Percentiles rank a stretch among this genome's conserved stretches.
Evolutionary conservation across 2,888 invertebrate species (phyloP).

Genomic region (Drosophila parthenogenetica): DNA sequence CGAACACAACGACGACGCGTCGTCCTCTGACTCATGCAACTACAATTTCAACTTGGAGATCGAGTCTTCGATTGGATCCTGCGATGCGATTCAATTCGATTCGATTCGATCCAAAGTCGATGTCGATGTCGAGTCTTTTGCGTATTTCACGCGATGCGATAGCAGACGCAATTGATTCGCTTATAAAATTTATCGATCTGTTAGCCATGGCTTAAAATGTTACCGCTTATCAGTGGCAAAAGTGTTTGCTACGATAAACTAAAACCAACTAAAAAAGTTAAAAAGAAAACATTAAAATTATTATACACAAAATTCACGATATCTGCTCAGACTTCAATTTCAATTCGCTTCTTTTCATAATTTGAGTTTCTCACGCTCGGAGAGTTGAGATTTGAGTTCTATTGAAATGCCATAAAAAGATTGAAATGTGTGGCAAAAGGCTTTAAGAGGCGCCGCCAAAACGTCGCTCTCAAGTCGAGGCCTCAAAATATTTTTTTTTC

Average conservation of each 20-base stretch:
- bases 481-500: conserved; percentile 1
- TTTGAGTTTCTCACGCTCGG: conserved; percentile 74
- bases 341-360: conserved; percentile 67
- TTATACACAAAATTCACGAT: conserved; percentile 7
- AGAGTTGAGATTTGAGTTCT: conserved; percentile 63
- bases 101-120: conserved; percentile 19
- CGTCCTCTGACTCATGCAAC: conserved; percentile 46
- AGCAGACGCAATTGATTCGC: conserved; percentile 81
- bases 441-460: conserved; percentile 76
- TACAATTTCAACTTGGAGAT: conserved; percentile 24
- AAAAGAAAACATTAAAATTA: background rate
- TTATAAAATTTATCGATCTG: conserved; percentile 81
- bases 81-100: conserved; percentile 50
- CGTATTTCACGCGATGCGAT: conserved; percentile 80
- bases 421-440: conserved; percentile 67
- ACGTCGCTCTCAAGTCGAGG: conserved; percentile 16
- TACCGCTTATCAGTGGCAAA: conserved; percentile 62
- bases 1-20: background rate
- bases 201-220: conserved; percentile 62
- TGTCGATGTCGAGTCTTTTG: conserved; percentile 32
- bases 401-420: conserved; percentile 80
- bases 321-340: conserved; percentile 2
- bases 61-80: conserved; percentile 29
- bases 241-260: conserved; percentile 65
- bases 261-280: background rate